Conservation (phyloP, 2,797 vertebrate genomes). For the Sebastes diaconus region DNA sequence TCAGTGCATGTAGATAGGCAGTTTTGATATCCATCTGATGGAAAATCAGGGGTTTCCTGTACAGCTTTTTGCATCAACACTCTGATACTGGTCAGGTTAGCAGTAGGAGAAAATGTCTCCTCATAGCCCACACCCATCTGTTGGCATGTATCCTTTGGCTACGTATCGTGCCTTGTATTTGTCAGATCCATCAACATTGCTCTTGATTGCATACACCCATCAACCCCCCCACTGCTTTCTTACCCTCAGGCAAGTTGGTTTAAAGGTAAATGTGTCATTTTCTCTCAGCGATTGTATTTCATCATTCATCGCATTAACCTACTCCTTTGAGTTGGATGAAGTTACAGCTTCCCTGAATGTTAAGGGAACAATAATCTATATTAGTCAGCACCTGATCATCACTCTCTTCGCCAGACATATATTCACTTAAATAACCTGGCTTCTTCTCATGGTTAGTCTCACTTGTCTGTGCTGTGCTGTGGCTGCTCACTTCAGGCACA, state of each 20-base stretch:
- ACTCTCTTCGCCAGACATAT: not conserved
- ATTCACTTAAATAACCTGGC: not conserved
- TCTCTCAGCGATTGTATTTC: not conserved
- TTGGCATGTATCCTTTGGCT: not conserved
- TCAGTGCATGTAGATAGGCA: not conserved
- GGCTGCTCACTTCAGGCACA: too few relatives aligned
- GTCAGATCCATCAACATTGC: not conserved
- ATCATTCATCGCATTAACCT: not conserved
- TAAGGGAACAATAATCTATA: not conserved
- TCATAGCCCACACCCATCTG: not conserved
- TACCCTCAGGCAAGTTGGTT: not conserved
- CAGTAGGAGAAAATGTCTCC: not conserved
- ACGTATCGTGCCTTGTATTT: not conserved
- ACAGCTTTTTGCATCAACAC: not conserved
- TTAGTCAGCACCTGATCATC: not conserved
- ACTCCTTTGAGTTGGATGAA: not conserved
- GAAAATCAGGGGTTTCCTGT: not conserved
- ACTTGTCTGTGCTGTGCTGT: too few relatives aligned
- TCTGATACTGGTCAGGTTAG: not conserved
- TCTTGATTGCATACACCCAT: constrained; percentile 1
- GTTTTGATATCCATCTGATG: not conserved
- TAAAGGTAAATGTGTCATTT: not conserved
- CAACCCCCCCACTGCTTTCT: not conserved
- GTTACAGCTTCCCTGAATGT: not conserved
- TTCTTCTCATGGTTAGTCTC: not conserved